A percentile compares a stretch with the other conserved stretches of the same genome.
Conservation (phyloP, 1,140 invertebrate genomes). For the Penaeus japonicus region DNA sequence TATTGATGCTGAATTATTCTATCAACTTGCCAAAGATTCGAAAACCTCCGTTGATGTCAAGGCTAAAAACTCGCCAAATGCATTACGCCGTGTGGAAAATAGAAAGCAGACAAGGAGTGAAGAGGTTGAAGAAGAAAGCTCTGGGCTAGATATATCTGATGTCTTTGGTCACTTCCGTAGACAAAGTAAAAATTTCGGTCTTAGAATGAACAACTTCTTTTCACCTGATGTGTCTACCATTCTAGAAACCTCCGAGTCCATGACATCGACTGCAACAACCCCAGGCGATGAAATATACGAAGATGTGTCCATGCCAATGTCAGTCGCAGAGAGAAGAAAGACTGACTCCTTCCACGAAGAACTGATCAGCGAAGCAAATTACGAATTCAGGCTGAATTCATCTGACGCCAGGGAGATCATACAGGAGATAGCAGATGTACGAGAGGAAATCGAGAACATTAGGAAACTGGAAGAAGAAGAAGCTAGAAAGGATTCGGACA, state of each 20-base stretch:
- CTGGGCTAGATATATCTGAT: not conserved
- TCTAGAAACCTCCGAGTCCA: conserved; percentile 62
- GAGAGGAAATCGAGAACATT: conserved; percentile 49
- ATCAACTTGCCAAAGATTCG: conserved; percentile 47
- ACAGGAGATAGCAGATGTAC: conserved; percentile 47
- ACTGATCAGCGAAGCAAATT: conserved; percentile 38
- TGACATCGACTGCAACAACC: conserved; percentile 60
- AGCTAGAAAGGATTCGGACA: conserved; percentile 33
- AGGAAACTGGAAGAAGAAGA: conserved; percentile 53
- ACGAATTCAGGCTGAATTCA: conserved; percentile 32
- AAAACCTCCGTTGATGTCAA: conserved; percentile 25
- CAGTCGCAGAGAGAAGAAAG: not conserved
- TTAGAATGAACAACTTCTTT: conserved; percentile 60
- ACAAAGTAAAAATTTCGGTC: conserved; percentile 60
- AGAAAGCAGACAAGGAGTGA: conserved; percentile 16
- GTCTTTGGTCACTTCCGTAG: conserved; percentile 50
- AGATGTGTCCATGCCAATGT: conserved; percentile 32
- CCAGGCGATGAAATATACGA: conserved; percentile 60
- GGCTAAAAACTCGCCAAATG: conserved; percentile 16
- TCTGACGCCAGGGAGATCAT: conserved; percentile 51
- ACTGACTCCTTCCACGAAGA: conserved; percentile 37
- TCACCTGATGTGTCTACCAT: conserved; percentile 63
- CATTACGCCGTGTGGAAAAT: conserved; percentile 21
- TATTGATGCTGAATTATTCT: conserved; percentile 54
- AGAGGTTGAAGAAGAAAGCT: not conserved